Evolutionary conservation across 2,113 vertebrate species (phyloP), one percentile per base, ranked within the genome.

Genomic region (Chaenogobius annularis): DNA sequence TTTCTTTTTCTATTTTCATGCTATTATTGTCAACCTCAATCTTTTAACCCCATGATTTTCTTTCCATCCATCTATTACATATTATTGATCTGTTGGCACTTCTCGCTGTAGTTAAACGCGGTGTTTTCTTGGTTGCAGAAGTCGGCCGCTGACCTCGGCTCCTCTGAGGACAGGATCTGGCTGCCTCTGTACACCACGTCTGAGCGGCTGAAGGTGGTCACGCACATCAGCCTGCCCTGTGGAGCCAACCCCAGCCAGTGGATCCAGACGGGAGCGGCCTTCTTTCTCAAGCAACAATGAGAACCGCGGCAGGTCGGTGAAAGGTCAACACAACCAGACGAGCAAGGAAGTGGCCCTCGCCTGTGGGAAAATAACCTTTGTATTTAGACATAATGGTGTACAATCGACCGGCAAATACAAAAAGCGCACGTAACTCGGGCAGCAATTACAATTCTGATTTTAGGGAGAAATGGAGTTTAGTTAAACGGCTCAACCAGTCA

Each of bases 241-340:
- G 96, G 95, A 61, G 87, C 91, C 46, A 93, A 88, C 88, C 93
- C 94, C 37, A 94, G 94, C 89, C 95, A 93, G 70, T 99, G 98
- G 97, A 95, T 99, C 79, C 98, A 98, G 22, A 95, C 94, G 8
- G 96, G 98, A 15, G 95, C 96, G 0, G 98, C 97, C 44, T 93
- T 99, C 10, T 99, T 99, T 85, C 93, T 98, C 43, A 98, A 95
- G 88, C 95, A 94, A 68, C 95, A 95, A 73, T 98, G 93, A 66
- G 40, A 43, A 23, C 20, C 6, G 43, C 6, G 61, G 35, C 61
- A 40, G 61, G 35, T 63, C 31, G 61, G 61, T 63, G 55, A 90
- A 40, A 46, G n/a, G 20, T 37, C 0, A 1, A 50, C 20, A 19
- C 14, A 5, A 23, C 47, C 12, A 37, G 10, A 55, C 6, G 77